phyloP scores from a whole-genome alignment of 2,113 vertebrate species.

The Rafetus swinhoei region DNA sequence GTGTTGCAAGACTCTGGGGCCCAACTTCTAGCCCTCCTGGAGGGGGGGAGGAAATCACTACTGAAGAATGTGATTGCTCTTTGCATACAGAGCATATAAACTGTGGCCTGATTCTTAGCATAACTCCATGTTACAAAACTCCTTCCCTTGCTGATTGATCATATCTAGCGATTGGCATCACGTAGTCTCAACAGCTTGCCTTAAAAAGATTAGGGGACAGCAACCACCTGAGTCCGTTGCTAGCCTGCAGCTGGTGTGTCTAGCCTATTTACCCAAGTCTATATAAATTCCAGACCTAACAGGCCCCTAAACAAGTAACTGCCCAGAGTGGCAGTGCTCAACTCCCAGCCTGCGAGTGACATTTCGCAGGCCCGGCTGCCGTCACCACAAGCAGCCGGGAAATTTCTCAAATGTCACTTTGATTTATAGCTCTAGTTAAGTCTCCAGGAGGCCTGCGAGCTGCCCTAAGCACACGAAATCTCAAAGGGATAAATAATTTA shows the following conservation, averaged over 20 bases:
- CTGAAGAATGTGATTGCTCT: neutral
- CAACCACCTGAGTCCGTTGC: neutral
- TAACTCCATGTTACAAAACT: neutral
- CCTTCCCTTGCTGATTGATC: neutral
- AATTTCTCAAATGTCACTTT: conserved; percentile 78
- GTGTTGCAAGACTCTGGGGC: neutral
- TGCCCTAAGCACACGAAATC: conserved; percentile 64
- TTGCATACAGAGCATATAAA: too few species aligned
- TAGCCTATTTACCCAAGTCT: conserved; percentile 27
- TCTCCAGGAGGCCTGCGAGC: conserved; percentile 74
- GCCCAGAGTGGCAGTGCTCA: conserved; percentile 40
- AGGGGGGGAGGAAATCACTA: neutral
- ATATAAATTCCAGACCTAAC: conserved; percentile 55
- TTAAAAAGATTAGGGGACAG: neutral
- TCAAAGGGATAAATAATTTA: conserved; percentile 82
- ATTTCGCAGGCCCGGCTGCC: conserved; percentile 48
- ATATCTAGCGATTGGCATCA: neutral
- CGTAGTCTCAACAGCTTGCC: neutral
- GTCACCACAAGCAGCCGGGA: conserved; percentile 43
- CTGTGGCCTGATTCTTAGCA: neutral
- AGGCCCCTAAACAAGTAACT: conserved; percentile 41
- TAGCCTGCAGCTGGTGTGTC: neutral
- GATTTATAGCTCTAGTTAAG: conserved; percentile 85
- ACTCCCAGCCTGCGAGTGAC: conserved; percentile 21
- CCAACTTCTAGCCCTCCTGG: neutral